These are phyloP conservation scores for Pecten maximus DNA, from an alignment of 2,888 invertebrate genomes.

Conservation along the genomic window DNA sequence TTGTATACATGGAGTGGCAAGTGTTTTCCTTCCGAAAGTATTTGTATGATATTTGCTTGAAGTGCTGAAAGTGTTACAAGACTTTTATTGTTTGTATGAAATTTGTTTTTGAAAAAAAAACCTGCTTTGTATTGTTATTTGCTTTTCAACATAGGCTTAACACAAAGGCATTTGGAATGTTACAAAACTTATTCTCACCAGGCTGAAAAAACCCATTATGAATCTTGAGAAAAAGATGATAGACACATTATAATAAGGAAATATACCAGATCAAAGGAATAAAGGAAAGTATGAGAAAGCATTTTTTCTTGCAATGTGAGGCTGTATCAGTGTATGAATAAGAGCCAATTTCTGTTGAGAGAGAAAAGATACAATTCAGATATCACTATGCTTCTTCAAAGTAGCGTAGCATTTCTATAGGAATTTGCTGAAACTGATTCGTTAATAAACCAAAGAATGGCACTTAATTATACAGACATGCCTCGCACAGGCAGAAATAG, in stretches of 20 bases:
- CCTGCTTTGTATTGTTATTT: not conserved
- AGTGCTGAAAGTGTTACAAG: not conserved
- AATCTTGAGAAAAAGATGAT: constrained; percentile 1
- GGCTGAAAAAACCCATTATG: not conserved
- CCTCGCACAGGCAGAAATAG: not conserved
- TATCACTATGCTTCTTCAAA: not conserved
- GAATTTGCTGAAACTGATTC: not conserved
- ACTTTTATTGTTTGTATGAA: constrained; percentile 3
- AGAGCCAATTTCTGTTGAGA: not conserved
- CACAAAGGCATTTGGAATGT: not conserved
- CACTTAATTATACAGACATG: not conserved
- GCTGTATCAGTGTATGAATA: not conserved
- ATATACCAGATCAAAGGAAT: not conserved
- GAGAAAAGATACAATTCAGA: not conserved
- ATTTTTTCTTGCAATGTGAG: not conserved
- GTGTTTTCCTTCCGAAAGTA: not conserved
- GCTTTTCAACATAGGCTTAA: not conserved
- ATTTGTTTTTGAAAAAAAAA: not conserved
- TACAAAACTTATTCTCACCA: not conserved
- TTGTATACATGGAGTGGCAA: not conserved
- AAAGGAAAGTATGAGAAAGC: not conserved
- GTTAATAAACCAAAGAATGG: not conserved
- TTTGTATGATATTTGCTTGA: constrained; percentile 18
- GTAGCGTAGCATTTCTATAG: not conserved
- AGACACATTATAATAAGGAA: not conserved